Base-by-base conservation (phyloP, 2,797 vertebrate genomes). In the Epinephelus coioides region DNA sequence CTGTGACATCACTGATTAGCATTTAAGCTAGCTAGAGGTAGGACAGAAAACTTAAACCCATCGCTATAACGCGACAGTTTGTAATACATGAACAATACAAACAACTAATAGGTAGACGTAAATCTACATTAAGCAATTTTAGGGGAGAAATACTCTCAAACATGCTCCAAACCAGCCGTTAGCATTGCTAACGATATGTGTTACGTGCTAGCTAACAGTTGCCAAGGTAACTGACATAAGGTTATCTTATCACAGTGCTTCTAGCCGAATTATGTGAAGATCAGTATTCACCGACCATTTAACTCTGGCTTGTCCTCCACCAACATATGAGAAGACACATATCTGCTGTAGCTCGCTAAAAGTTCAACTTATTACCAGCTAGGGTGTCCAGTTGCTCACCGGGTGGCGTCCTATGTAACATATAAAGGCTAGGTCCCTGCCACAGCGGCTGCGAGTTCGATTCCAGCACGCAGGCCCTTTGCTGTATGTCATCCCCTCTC, bases 191-290 rank as follows among this genome's bases (percentile, higher is more conserved):
- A 34, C 34, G 7, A 34, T 8, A 17, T 40, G 10, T 40, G 43
- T 81, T 76, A 51, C 15, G 0, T 51, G 25, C 21, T 68, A 67
- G 63, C 51, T 40, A 61, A 43, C n/a, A 1, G 14, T 69, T 46
- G 50, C 65, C 17, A 23, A 62, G 60, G 14, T 46, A 15, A 49
- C 38, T 23, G 9, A 15, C 23, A 3, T 15, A 46, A 11, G 40
- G 44, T 18, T 14, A 14, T 43, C n/a, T 34, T 6, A 15, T 4
- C 54, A 49, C 30, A 63, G 27, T 15, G 43, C n/a, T 14, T 69
- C 27, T n/a, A 21, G 62, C 4, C 0, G 10, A 34, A 17, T 71
- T 3, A 11, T 19, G 10, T 50, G 4, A 50, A 19, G 0, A 30
- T 7, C 6, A n/a, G 1, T 17, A 27, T 49, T 51, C 4, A 73